phyloP scores from a whole-genome alignment of 1,140 invertebrate species.

The Drosophila equinoxialis region DNA sequence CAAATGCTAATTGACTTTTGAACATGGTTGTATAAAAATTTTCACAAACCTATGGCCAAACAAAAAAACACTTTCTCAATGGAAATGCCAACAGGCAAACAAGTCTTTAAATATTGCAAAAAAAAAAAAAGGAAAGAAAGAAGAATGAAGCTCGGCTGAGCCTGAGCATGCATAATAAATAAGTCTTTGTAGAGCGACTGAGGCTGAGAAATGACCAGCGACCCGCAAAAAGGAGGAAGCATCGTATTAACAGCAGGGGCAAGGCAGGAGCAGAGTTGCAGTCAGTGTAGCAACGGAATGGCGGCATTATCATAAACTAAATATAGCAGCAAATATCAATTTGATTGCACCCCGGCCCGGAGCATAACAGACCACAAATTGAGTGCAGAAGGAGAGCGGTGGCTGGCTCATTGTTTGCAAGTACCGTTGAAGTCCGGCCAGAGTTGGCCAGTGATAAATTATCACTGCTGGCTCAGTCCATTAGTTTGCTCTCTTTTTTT shows the following conservation, averaged over 20 bases:
- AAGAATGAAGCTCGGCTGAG: constrained; percentile 19
- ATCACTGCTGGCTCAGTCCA: constrained; percentile 73
- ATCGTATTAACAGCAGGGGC: constrained; percentile 47
- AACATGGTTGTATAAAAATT: constrained; percentile 39
- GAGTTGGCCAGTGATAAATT: constrained; percentile 78
- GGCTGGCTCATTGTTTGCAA: constrained; percentile 63
- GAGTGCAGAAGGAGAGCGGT: constrained; percentile 47
- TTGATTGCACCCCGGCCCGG: constrained; percentile 66
- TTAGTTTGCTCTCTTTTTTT: constrained; percentile 61
- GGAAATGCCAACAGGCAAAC: constrained; percentile 25
- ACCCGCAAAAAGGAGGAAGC: constrained; percentile 50
- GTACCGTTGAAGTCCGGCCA: constrained; percentile 72
- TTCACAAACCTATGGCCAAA: constrained; percentile 17
- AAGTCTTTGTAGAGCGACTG: constrained; percentile 52
- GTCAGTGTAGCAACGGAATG: constrained; percentile 40
- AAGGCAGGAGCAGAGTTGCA: not conserved
- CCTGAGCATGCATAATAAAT: constrained; percentile 65
- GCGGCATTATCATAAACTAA: constrained; percentile 81
- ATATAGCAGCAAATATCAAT: constrained; percentile 81
- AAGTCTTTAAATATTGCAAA: constrained; percentile 27
- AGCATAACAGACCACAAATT: constrained; percentile 62
- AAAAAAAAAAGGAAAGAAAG: constrained; percentile 22
- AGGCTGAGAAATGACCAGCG: constrained; percentile 45
- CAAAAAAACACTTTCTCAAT: constrained; percentile 58
- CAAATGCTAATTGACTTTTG: constrained; percentile 73